Percentiles rank a stretch among this genome's conserved stretches.
Conservation (phyloP, 2,797 vertebrate genomes). For the Periophthalmus magnuspinnatus region DNA sequence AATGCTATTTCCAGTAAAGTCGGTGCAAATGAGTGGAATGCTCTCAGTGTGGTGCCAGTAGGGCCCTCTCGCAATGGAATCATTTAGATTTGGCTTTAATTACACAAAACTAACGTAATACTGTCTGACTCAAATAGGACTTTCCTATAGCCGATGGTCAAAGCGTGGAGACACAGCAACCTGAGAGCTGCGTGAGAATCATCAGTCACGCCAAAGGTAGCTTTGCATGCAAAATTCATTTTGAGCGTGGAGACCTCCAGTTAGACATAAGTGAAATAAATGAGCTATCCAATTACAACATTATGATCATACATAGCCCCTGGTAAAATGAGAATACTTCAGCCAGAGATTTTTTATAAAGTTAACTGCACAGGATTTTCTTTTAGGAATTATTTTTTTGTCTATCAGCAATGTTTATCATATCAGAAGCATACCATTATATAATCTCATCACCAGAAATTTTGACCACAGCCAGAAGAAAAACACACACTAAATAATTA, state of each 20-base stretch:
- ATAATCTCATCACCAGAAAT: not conserved
- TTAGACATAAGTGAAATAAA: conserved; percentile 68
- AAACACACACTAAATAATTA: not conserved
- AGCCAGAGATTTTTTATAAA: conserved; percentile 18
- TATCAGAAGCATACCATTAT: not conserved
- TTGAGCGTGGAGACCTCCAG: conserved; percentile 58
- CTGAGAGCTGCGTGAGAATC: conserved; percentile 45
- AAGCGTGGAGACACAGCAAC: conserved; percentile 23
- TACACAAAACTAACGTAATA: conserved; percentile 39
- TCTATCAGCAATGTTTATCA: not conserved
- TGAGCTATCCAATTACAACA: conserved; percentile 69
- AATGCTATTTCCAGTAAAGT: conserved; percentile 74
- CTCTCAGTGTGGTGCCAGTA: conserved; percentile 59
- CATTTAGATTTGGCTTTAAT: conserved; percentile 45
- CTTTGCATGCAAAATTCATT: conserved; percentile 61
- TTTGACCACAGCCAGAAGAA: not conserved
- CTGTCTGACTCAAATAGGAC: conserved; percentile 22
- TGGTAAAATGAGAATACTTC: conserved; percentile 27
- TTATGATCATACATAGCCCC: conserved; percentile 59
- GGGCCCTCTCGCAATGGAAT: conserved; percentile 36
- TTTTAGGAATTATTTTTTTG: too few relatives aligned
- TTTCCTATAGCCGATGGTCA: not conserved
- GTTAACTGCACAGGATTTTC: not conserved
- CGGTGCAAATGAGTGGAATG: conserved; percentile 62
- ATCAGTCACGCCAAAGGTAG: conserved; percentile 62